Percentiles rank a stretch among this genome's conserved stretches.
Conservation (phyloP, 2,888 invertebrate genomes). For the Cistogaster globosa region DNA sequence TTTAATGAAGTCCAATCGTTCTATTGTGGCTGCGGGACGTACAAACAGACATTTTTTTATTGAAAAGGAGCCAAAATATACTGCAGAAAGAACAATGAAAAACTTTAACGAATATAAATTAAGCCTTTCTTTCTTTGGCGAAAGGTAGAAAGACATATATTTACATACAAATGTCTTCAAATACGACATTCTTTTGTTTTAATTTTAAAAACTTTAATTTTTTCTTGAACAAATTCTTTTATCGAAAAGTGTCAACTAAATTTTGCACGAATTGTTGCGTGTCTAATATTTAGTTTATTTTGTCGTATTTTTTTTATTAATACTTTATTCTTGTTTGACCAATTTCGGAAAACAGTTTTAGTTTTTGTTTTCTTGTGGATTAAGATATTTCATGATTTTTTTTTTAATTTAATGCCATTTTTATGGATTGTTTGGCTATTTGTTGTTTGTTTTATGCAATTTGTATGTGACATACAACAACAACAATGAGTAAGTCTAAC, state of each 20-base stretch:
- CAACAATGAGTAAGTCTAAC: neutral
- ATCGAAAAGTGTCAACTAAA: conserved; percentile 61
- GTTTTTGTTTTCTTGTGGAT: neutral
- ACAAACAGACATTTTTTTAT: no score
- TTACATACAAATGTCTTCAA: no score
- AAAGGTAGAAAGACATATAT: no score
- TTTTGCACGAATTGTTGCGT: conserved; percentile 57
- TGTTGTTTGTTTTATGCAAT: conserved; percentile 14
- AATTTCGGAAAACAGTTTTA: conserved; percentile 36
- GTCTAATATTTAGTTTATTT: conserved; percentile 20
- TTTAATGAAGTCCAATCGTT: no score
- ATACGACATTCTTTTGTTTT: no score
- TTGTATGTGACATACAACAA: conserved; percentile 21
- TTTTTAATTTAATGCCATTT: conserved; percentile 36
- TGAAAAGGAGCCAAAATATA: no score
- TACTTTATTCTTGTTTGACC: conserved; percentile 18
- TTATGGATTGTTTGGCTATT: conserved; percentile 26
- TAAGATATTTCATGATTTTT: neutral
- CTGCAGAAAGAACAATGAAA: no score
- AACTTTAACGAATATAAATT: no score
- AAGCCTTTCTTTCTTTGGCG: no score
- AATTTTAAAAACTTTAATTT: no score
- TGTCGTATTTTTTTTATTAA: no score
- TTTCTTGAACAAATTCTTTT: conserved; percentile 23
- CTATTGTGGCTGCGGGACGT: no score